phyloP scores from a whole-genome alignment of 1,140 invertebrate genomes.

The Temnothorax curvispinosus region DNA sequence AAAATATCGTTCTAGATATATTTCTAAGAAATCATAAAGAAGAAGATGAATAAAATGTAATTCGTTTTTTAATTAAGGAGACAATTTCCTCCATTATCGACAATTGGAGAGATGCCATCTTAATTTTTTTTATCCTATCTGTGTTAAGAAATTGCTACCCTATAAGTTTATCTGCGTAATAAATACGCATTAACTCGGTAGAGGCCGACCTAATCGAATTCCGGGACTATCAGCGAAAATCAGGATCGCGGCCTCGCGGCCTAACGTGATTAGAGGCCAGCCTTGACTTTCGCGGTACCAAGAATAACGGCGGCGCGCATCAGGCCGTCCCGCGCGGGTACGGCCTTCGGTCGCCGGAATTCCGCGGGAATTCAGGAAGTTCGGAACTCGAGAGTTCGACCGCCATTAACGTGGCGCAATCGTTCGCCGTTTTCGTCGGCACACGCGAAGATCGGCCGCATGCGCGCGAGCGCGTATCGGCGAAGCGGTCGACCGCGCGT shows the following conservation, averaged over 20 bases:
- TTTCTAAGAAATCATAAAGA: background rate
- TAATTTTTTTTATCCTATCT: background rate
- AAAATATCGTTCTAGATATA: background rate
- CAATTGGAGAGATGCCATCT: background rate
- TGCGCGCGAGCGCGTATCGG: background rate
- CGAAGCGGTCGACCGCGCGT: slow-evolving; percentile 1
- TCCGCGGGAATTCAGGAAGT: background rate
- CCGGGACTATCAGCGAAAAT: slow-evolving; percentile 36
- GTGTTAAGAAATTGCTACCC: background rate
- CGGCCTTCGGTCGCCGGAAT: slow-evolving; percentile 43
- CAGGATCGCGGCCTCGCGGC: slow-evolving; percentile 18
- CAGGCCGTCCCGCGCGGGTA: background rate
- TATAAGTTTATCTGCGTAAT: background rate
- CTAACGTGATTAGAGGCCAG: slow-evolving; percentile 36
- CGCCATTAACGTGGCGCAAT: background rate
- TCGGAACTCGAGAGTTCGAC: background rate
- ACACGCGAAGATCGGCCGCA: slow-evolving; percentile 17
- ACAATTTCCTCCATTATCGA: background rate
- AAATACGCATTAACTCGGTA: slow-evolving; percentile 38
- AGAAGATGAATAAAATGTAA: background rate
- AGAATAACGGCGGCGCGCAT: slow-evolving; percentile 24
- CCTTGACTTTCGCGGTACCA: slow-evolving; percentile 46
- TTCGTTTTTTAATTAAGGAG: background rate
- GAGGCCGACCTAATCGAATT: slow-evolving; percentile 18
- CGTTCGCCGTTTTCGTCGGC: background rate